Conservation (phyloP, 2,113 vertebrate species). For the Sminthopsis crassicaudata region DNA sequence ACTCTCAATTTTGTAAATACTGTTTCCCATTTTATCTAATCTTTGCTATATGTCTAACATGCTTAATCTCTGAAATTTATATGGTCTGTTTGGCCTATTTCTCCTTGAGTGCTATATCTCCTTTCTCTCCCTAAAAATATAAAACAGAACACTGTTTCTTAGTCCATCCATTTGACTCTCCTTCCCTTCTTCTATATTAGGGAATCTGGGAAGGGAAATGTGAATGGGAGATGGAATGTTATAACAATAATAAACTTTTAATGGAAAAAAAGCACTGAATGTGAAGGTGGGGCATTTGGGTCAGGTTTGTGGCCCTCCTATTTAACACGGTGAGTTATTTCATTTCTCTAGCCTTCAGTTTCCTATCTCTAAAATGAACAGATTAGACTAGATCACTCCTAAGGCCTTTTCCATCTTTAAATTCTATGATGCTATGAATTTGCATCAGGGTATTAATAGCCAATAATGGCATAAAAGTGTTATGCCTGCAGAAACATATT, state of each 20-base stretch:
- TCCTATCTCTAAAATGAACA: neutral
- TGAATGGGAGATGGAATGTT: neutral
- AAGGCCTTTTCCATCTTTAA: neutral
- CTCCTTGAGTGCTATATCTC: neutral
- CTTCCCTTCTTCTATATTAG: neutral
- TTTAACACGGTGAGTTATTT: neutral
- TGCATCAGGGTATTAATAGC: neutral
- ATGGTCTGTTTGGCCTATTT: neutral
- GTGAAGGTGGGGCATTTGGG: neutral
- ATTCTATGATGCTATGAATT: neutral
- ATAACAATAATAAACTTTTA: neutral
- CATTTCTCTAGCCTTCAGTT: neutral
- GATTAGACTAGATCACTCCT: neutral
- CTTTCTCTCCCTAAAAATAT: neutral
- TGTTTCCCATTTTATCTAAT: neutral
- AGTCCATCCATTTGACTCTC: neutral
- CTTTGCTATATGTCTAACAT: neutral
- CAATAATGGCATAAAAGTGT: neutral
- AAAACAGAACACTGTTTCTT: neutral
- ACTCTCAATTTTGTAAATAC: neutral
- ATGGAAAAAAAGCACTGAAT: neutral
- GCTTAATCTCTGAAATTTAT: neutral
- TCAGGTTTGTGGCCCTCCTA: neutral
- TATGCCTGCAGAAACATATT: neutral
- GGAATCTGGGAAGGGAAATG: neutral